Evolutionary conservation across 2,888 invertebrate species (phyloP), one percentile per base, ranked within the genome.

Genomic region (Orthosia gracilis): DNA sequence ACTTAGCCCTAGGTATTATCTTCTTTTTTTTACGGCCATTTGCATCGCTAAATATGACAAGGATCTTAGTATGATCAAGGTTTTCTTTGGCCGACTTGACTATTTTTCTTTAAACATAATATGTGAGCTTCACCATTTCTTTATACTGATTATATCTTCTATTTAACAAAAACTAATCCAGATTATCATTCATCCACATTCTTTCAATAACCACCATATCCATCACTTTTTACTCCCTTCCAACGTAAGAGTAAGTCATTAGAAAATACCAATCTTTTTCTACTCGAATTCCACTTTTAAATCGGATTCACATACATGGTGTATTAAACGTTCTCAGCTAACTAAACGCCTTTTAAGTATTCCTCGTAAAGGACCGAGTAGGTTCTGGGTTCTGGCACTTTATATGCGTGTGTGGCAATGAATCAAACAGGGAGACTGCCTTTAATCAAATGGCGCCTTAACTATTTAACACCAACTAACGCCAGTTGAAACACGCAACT

Each of bases 361-460:
- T 69, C 64, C 84, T 76, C 50, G 79, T 40, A 78, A 80, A 84
- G 84, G 84, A 70, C 55, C 50, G 55, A 70, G 61, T 80, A 31
- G 62, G 76, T 61, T 68, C 64, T 76, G 55, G 62, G 76, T 61
- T 68, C 64, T 76, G 55, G 21, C 47, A 68, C 72, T 84, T 84
- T 67, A 62, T 70, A 82, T 76, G 84, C 82, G 67, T 61, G 68
- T 80, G 75, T 54, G 70, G 83, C 72, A 68, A 70, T 82, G 78
- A 82, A 83, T 83, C 74, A 85, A 73, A 77, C 68, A 71, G 69
- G 71, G 74, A 65, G 70, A 78, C 64, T 65, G 72, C 45, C 49
- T 83, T 50, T 83, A 77, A 80, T 83, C 77, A 80, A 66, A 57
- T 80, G 85, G 80, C 84, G 84, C 80, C 85, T 80, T 26, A 71